These are phyloP conservation scores for Steinernema khuongi DNA, from an alignment of 1,140 invertebrate species.

Conservation along the genomic window DNA sequence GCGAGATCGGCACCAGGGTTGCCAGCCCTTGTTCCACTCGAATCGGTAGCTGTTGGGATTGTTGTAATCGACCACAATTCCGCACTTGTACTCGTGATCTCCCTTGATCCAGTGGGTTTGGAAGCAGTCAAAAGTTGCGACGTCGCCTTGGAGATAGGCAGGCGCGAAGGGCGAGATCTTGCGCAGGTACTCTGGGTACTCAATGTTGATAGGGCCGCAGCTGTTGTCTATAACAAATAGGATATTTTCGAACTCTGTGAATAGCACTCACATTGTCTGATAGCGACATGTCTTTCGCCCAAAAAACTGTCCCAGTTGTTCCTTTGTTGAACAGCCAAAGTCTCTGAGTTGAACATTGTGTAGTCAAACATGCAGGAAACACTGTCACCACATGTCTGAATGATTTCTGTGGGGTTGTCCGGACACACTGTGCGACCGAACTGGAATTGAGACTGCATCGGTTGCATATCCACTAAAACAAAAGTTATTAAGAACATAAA, in stretches of 20 bases:
- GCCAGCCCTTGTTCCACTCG: slow-evolving; percentile 55
- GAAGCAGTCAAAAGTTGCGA: slow-evolving; percentile 56
- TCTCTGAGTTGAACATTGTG: slow-evolving; percentile 52
- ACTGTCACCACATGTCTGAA: slow-evolving; percentile 54
- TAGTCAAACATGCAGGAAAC: slow-evolving; percentile 56
- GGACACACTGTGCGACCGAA: slow-evolving; percentile 50
- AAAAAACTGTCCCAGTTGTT: slow-evolving; percentile 50
- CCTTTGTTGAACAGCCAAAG: slow-evolving; percentile 49
- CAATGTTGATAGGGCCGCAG: slow-evolving; percentile 58
- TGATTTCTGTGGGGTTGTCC: slow-evolving; percentile 53
- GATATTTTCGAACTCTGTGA: not conserved
- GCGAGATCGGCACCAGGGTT: slow-evolving; percentile 53
- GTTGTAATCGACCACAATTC: slow-evolving; percentile 55
- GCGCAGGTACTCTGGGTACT: slow-evolving; percentile 56
- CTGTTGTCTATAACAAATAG: slow-evolving; percentile 53
- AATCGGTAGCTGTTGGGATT: slow-evolving; percentile 55
- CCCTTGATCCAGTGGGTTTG: slow-evolving; percentile 58
- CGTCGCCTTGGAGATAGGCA: slow-evolving; percentile 51
- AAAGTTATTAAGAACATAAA: not conserved
- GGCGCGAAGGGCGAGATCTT: slow-evolving; percentile 53
- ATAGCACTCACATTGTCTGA: slow-evolving; percentile 47
- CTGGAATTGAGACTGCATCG: slow-evolving; percentile 40
- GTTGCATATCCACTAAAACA: slow-evolving; percentile 54
- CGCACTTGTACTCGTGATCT: slow-evolving; percentile 57
- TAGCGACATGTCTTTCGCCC: slow-evolving; percentile 44